Conservation (phyloP, 2,797 vertebrate species). For the Semotilus atromaculatus region DNA sequence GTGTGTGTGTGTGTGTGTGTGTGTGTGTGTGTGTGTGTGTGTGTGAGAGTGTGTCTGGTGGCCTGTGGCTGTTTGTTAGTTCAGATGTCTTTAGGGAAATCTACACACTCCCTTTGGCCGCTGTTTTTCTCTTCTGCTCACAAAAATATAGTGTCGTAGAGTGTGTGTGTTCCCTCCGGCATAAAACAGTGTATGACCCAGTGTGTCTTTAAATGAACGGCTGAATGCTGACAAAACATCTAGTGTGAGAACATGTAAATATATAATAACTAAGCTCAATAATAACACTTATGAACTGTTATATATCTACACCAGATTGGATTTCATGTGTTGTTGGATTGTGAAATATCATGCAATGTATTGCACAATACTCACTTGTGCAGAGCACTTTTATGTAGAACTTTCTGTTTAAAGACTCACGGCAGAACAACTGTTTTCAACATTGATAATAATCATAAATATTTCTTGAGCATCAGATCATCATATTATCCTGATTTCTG, state of each 20-base stretch:
- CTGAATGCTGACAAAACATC: neutral
- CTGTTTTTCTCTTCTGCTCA: constrained; percentile 21
- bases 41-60: neutral
- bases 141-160: neutral
- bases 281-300: neutral
- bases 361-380: no score
- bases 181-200: neutral
- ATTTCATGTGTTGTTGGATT: neutral
- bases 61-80: neutral
- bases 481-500: neutral
- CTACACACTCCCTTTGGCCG: neutral
- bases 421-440: neutral
- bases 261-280: neutral
- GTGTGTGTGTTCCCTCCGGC: neutral
- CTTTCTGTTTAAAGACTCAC: no score
- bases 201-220: neutral
- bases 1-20: constrained; percentile 7
- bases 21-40: neutral
- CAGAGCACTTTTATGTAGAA: no score
- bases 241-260: neutral
- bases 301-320: neutral
- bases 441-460: neutral
- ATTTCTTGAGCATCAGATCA: neutral
- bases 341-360: no score
- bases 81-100: constrained; percentile 1